Evolutionary conservation across 2,113 vertebrate genomes (phyloP), one percentile per base, ranked within the genome.

Genomic region (Chaenogobius annularis): DNA sequence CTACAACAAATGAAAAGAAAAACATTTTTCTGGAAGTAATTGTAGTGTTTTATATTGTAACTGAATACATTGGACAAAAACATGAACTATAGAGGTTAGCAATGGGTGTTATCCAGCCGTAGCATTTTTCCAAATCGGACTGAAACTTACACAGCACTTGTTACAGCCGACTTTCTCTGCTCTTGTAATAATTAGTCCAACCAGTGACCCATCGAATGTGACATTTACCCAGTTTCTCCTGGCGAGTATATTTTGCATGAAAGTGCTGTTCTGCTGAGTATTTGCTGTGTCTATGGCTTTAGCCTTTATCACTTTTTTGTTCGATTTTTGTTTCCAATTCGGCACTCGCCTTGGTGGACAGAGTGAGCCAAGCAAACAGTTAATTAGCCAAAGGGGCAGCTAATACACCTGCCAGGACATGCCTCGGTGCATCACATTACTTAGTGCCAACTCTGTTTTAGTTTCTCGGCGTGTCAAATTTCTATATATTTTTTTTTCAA

Each of bases 251-350:
- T 1, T 79, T 35, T 9, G 68, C 48, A 58, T 48, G 67, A 70
- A 70, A 75, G 44, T 47, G 68, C 52, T 50, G 9, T 68, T 73
- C 61, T 73, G 47, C 73, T 22, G 55, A 73, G 72, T 73, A 62
- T 80, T 81, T 72, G 64, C 75, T 68, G 68, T 74, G 73, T 82
- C 74, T 79, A 46, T 50, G 66, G 70, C 81, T 67, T 40, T 43
- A 81, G 73, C 72, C 58, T 84, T 88, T 88, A 87, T 92, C 83
- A 87, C 81, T 85, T 86, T 88, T 90, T 88, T 83, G 92, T 92
- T 86, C 89, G 82, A 82, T 88, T 88, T 90, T 85, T 73, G 84
- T 91, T 90, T 93, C 87, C 90, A 91, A 90, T 92, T 82, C 91
- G 81, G 73, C 40, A 66, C 67, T 66, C 47, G 68, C 80, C 72